Conservation (phyloP, 2,797 vertebrate genomes). For the Salmo trutta region DNA sequence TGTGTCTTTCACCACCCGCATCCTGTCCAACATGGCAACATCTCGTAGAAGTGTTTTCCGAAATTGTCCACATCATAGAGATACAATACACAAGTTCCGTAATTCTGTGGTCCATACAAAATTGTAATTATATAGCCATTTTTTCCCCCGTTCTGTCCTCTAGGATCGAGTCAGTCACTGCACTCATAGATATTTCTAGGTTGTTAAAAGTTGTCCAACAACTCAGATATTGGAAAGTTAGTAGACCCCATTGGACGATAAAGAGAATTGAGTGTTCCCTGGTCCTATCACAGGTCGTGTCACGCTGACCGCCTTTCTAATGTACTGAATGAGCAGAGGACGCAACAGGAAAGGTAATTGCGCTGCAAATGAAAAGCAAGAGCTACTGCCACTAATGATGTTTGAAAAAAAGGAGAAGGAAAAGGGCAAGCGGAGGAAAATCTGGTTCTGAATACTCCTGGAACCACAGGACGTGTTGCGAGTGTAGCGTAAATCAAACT, state of each 20-base stretch:
- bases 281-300: neutral
- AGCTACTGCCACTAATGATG: neutral
- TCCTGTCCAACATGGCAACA: neutral
- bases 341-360: neutral
- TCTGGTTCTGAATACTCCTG: neutral
- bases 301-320: neutral
- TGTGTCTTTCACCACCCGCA: neutral
- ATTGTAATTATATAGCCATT: too few species aligned
- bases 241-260: neutral
- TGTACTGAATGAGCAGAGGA: neutral
- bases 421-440: neutral
- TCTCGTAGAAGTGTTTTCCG: neutral
- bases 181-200: too few species aligned
- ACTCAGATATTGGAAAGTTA: neutral
- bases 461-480: neutral
- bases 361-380: neutral
- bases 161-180: too few species aligned
- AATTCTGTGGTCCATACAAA: too few species aligned
- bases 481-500: neutral
- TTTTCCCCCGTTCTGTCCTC: too few species aligned
- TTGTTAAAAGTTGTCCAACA: too few species aligned
- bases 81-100: too few species aligned
- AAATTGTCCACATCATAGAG: neutral
- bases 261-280: neutral
- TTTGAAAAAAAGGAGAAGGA: neutral